Conservation (phyloP, 2,797 vertebrate species). For the Paedocypris micromegethes region DNA sequence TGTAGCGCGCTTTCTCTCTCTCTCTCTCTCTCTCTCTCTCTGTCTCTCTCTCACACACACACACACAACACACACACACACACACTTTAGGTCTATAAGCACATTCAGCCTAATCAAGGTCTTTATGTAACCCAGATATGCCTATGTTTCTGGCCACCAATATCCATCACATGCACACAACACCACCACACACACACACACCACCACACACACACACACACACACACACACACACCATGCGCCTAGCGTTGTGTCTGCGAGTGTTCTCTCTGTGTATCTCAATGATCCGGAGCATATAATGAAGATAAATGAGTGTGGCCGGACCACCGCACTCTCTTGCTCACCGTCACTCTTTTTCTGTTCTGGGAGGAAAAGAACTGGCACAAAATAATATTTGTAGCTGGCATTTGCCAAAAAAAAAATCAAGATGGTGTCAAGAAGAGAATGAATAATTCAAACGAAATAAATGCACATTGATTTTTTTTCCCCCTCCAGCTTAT, state of each 20-base stretch:
- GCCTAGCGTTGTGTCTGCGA: slow-evolving; percentile 42
- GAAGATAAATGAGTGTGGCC: slow-evolving; percentile 48
- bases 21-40: too few species aligned
- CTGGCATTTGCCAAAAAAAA: slow-evolving; percentile 32
- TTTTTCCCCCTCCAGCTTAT: background rate
- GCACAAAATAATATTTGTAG: slow-evolving; percentile 21
- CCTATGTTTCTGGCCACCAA: slow-evolving; percentile 35
- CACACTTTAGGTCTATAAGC: slow-evolving; percentile 21
- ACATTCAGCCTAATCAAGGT: slow-evolving; percentile 40
- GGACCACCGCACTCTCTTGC: slow-evolving; percentile 43
- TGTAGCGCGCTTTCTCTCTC: too few species aligned
- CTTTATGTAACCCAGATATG: slow-evolving; percentile 49
- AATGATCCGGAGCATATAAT: slow-evolving; percentile 44
- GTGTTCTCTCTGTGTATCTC: slow-evolving; percentile 47
- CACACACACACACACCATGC: slow-evolving; percentile 28
- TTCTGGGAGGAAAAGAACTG: slow-evolving; percentile 19
- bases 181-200: slow-evolving; percentile 34
- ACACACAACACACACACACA: slow-evolving; percentile 15
- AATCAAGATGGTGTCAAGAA: slow-evolving; percentile 18
- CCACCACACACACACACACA: slow-evolving; percentile 20
- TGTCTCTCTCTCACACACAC: background rate
- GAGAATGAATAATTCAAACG: slow-evolving; percentile 39
- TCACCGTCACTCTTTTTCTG: slow-evolving; percentile 35
- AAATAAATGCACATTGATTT: slow-evolving; percentile 36
- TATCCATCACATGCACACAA: slow-evolving; percentile 29